These are phyloP conservation scores for Acrocera orbiculus DNA, from an alignment of 2,888 invertebrate genomes.

Conservation along the genomic window DNA sequence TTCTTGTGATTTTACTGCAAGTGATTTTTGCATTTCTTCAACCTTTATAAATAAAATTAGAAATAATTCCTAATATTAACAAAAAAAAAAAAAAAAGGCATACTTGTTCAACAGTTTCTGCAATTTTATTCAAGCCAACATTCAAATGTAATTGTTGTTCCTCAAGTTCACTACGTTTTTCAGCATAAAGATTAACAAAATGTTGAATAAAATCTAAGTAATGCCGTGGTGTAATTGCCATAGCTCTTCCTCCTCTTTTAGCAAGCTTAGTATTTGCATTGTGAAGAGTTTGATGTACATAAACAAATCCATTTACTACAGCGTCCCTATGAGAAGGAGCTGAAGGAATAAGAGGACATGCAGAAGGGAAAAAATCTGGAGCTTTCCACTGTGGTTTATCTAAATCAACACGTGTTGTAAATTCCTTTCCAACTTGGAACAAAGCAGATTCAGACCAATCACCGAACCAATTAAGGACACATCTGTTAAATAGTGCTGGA, in stretches of 20 bases:
- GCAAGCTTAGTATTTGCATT: conserved; percentile 80
- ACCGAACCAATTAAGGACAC: conserved; percentile 98
- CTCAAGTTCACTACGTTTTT: conserved; percentile 94
- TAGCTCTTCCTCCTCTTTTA: conserved; percentile 85
- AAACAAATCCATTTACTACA: conserved; percentile 96
- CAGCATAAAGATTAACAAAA: conserved; percentile 92
- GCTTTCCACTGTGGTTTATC: conserved; percentile 71
- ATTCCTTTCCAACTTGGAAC: conserved; percentile 91
- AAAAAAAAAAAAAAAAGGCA: background rate
- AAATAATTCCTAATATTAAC: background rate
- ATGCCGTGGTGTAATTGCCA: conserved; percentile 95
- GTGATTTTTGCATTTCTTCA: conserved; percentile 96
- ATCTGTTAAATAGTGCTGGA: conserved; percentile 96
- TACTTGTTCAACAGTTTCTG: conserved; percentile 90
- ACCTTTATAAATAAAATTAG: conserved; percentile 34
- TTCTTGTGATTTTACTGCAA: conserved; percentile 90
- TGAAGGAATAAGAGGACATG: conserved; percentile 56
- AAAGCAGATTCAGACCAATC: conserved; percentile 97
- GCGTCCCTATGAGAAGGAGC: conserved; percentile 80
- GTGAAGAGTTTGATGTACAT: conserved; percentile 94
- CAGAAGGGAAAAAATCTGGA: conserved; percentile 81
- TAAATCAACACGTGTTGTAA: conserved; percentile 87
- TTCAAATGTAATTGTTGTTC: conserved; percentile 98
- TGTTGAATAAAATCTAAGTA: conserved; percentile 99
- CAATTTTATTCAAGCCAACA: conserved; percentile 95